phyloP scores from a whole-genome alignment of 37 sponge, comb jelly and placozoan species.

The Cladorhizidae sp. region DNA sequence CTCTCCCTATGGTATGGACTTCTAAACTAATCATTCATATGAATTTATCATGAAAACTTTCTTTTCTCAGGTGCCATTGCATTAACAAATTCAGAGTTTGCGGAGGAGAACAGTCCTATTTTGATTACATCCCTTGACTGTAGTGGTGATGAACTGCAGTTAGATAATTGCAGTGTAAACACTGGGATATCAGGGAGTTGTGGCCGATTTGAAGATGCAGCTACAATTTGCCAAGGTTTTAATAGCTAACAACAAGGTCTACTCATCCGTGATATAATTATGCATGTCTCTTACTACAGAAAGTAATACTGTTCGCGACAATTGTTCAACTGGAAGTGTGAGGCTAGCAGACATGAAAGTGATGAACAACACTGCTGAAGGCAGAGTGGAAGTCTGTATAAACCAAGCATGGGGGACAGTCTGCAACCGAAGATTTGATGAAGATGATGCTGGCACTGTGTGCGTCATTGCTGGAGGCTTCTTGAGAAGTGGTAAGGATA shows the following conservation, averaged over 20 bases:
- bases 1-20: constrained; percentile 33
- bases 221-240: constrained; percentile 35
- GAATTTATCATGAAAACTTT: background rate
- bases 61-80: constrained; percentile 1
- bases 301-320: constrained; percentile 1
- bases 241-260: too few species aligned
- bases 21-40: background rate
- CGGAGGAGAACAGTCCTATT: background rate
- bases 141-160: constrained; percentile 10
- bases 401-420: constrained; percentile 68
- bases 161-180: constrained; percentile 11
- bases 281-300: too few species aligned
- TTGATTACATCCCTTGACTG: constrained; percentile 9
- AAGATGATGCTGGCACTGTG: constrained; percentile 36
- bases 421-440: constrained; percentile 11
- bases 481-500: constrained; percentile 19
- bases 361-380: constrained; percentile 2
- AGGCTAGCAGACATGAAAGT: constrained; percentile 17
- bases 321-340: constrained; percentile 33
- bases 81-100: constrained; percentile 5
- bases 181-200: background rate
- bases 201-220: constrained; percentile 37
- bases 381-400: constrained; percentile 56
- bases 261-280: too few species aligned
- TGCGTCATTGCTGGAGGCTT: constrained; percentile 33